phyloP scores from a whole-genome alignment of 2,888 invertebrate species.

The Sialis lutaria region DNA sequence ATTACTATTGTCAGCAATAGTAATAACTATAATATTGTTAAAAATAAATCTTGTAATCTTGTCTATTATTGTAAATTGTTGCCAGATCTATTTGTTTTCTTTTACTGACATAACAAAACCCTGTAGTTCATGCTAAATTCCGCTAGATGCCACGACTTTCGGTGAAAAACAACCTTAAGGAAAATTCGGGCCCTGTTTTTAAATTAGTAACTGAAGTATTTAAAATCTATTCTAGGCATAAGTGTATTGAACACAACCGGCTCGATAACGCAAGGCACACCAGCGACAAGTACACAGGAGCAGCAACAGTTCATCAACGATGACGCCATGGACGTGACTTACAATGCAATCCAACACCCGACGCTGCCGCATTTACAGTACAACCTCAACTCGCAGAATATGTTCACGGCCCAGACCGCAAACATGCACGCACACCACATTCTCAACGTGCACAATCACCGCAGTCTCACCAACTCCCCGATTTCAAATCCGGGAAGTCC shows the following conservation, averaged over 20 bases:
- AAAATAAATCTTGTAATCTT: background rate
- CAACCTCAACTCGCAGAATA: slow-evolving; percentile 11
- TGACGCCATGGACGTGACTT: slow-evolving; percentile 2
- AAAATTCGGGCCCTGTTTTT: too few relatives aligned
- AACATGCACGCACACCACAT: slow-evolving; percentile 22
- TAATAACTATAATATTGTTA: too few relatives aligned
- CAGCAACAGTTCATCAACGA: slow-evolving; percentile 7
- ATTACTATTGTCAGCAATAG: too few relatives aligned
- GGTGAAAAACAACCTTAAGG: too few relatives aligned
- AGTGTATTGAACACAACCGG: slow-evolving; percentile 54
- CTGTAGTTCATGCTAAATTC: too few relatives aligned
- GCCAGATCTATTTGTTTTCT: too few relatives aligned
- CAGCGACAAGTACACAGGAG: slow-evolving; percentile 22
- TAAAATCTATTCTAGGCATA: slow-evolving; percentile 31
- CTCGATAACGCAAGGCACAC: slow-evolving; percentile 60
- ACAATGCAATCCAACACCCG: background rate
- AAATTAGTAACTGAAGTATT: background rate
- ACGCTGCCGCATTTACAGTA: slow-evolving; percentile 16
- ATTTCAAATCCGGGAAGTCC: slow-evolving; percentile 47
- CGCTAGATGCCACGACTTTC: too few relatives aligned
- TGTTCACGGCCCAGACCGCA: slow-evolving; percentile 8
- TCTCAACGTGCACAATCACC: slow-evolving; percentile 28
- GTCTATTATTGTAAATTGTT: too few relatives aligned
- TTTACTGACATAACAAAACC: too few relatives aligned
- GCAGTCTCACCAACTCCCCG: slow-evolving; percentile 41